Evolutionary conservation across 2,797 vertebrate species (phyloP).

Genomic region (Ptychadena robeensis): DNA sequence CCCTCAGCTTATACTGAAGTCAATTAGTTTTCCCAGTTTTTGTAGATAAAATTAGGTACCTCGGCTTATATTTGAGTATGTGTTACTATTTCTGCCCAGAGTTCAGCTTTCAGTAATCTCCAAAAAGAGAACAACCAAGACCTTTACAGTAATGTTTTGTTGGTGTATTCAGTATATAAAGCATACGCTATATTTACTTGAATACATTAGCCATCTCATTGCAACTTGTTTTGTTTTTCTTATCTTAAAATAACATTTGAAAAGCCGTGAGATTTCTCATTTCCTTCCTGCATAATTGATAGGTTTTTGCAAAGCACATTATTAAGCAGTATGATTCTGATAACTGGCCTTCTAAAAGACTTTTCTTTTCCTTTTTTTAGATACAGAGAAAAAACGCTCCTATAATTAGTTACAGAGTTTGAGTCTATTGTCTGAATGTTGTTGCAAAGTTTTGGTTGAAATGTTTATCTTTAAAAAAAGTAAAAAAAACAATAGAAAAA

Average conservation of each 20-base stretch:
- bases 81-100: too few relatives aligned
- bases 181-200: not conserved
- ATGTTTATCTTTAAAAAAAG: conserved; percentile 10
- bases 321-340: conserved; percentile 4
- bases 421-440: conserved; percentile 4
- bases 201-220: not conserved
- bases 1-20: too few relatives aligned
- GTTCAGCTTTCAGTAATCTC: too few relatives aligned
- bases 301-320: not conserved
- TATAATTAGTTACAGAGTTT: conserved; percentile 4
- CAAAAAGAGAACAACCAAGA: not conserved
- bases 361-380: not conserved
- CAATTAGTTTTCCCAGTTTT: too few relatives aligned
- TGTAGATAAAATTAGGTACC: too few relatives aligned
- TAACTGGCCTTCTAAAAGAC: too few relatives aligned
- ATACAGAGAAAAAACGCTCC: not conserved
- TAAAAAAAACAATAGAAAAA: too few relatives aligned
- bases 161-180: not conserved
- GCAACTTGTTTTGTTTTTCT: not conserved
- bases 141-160: not conserved
- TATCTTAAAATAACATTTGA: conserved; percentile 14
- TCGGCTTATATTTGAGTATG: too few relatives aligned
- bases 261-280: conserved; percentile 11
- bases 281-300: conserved; percentile 11
- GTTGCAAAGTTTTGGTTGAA: conserved; percentile 5